These are phyloP conservation scores for Papilio helenus DNA, from an alignment of 1,140 invertebrate species.

Conservation along the genomic window DNA sequence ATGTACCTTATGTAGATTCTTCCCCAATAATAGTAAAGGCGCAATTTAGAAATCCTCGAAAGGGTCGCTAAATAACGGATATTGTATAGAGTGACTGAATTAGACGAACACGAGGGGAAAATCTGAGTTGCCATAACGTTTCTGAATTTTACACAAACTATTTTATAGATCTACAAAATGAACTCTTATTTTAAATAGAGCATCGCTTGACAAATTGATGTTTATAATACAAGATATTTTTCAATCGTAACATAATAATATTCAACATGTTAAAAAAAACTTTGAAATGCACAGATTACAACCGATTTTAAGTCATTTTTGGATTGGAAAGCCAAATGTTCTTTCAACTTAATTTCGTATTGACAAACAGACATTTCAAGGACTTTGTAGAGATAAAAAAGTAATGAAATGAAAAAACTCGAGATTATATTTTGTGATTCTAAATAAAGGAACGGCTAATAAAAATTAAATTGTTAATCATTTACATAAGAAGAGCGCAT, in stretches of 20 bases:
- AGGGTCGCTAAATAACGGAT: slow-evolving; percentile 69
- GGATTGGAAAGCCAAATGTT: too few relatives aligned
- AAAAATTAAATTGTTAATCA: not conserved
- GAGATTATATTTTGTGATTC: not conserved
- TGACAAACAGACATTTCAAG: too few relatives aligned
- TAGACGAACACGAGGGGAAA: slow-evolving; percentile 42
- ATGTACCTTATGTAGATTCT: not conserved
- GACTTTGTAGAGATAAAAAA: not conserved
- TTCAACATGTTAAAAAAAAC: too few relatives aligned
- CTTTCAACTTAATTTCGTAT: too few relatives aligned
- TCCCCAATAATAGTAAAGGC: slow-evolving; percentile 36
- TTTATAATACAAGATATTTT: too few relatives aligned
- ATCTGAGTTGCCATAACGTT: slow-evolving; percentile 42
- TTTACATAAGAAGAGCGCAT: slow-evolving; percentile 37
- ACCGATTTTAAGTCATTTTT: too few relatives aligned
- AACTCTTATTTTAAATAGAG: too few relatives aligned
- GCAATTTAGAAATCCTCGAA: slow-evolving; percentile 44
- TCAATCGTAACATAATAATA: too few relatives aligned
- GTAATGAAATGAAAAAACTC: not conserved
- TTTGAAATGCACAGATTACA: too few relatives aligned
- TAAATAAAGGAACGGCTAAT: not conserved
- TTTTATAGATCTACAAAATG: not conserved
- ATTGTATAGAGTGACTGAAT: slow-evolving; percentile 66
- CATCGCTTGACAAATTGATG: too few relatives aligned
- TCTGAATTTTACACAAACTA: slow-evolving; percentile 26